Evolutionary conservation across 2,113 vertebrate genomes (phyloP).

Genomic region (Colaptes auratus): DNA sequence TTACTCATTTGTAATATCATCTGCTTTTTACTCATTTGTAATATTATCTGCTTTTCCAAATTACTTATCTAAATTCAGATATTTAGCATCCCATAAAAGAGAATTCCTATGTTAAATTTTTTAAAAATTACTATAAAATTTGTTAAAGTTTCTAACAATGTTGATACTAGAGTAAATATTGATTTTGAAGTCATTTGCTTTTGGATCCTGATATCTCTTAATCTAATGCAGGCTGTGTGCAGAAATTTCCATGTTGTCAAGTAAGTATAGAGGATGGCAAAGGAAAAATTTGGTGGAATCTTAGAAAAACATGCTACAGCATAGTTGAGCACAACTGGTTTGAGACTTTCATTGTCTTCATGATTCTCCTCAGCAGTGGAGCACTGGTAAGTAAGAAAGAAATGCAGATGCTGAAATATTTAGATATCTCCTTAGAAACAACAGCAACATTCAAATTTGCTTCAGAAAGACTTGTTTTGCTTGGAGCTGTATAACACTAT

Average conservation of each 20-base stretch:
- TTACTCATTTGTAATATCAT: background rate
- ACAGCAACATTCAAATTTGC: background rate
- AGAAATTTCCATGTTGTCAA: slow-evolving; percentile 88
- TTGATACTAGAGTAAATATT: background rate
- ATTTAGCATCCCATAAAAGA: background rate
- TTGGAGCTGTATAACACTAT: background rate
- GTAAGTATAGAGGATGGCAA: slow-evolving; percentile 88
- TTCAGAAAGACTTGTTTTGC: background rate
- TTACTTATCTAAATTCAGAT: background rate
- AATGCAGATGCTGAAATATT: background rate
- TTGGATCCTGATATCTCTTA: slow-evolving; percentile 9
- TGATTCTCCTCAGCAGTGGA: slow-evolving; percentile 98
- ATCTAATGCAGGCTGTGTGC: slow-evolving; percentile 83
- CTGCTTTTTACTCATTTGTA: no score
- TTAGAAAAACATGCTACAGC: slow-evolving; percentile 92
- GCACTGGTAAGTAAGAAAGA: slow-evolving; percentile 85
- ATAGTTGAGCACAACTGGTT: slow-evolving; percentile 99
- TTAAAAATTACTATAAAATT: background rate
- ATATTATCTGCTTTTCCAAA: background rate
- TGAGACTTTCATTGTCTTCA: slow-evolving; percentile 98
- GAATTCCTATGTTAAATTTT: background rate
- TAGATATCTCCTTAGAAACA: background rate
- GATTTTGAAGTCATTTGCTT: background rate
- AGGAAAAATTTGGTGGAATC: slow-evolving; percentile 94
- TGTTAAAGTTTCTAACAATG: background rate